Evolutionary conservation across 2,113 vertebrate species (phyloP), one percentile per base, ranked within the genome.

Genomic region (Seriola aureovittata): DNA sequence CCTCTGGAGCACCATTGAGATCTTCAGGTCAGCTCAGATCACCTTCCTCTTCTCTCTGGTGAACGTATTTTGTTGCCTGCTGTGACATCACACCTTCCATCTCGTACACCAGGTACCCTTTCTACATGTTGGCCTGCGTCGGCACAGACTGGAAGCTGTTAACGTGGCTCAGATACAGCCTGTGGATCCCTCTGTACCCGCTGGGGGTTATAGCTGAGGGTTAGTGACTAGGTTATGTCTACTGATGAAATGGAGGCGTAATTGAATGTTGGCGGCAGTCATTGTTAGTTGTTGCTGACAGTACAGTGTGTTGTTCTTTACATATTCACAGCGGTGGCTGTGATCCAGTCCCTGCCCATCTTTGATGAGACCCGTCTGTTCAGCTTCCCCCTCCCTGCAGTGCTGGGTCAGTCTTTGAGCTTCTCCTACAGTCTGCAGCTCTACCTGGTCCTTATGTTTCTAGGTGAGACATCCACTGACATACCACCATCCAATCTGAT

Each of bases 121-220:
- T 96, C 94, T 98, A 98, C 93, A 98, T 98, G 97, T 95, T 99
- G 42, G 93, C 94, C 48, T 97, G 96, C 91, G 91, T 98, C 0
- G 94, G 95, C 76, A 96, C 96, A 23, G 96, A 98, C 57, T 98
- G 97, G 97, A 96, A 95, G 89, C 78, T 96, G 52, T 92, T 99
- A 4, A 98, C 97, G 0, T 99, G 97, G 97, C 92, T 99, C 62
- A 95, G 97, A 12, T 98, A 98, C 91, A 96, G 94, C 62, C 72
- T 95, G 83, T 99, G 97, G 97, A 98, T 98, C 59, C 97, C 97
- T 23, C 46, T 97, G 3, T 99, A 99, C 86, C 98, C 98, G 0
- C 92, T 99, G 58, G 97, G 96, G 21, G 93, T 92, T 5, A 68
- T 99, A 79, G 95, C 97, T 88, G 98, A 99, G 97, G 98, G 98